A percentile compares a stretch with the other conserved stretches of the same genome.
Evolutionary conservation across 2,888 invertebrate species (phyloP).

Genomic region (Drosophila mimetica): DNA sequence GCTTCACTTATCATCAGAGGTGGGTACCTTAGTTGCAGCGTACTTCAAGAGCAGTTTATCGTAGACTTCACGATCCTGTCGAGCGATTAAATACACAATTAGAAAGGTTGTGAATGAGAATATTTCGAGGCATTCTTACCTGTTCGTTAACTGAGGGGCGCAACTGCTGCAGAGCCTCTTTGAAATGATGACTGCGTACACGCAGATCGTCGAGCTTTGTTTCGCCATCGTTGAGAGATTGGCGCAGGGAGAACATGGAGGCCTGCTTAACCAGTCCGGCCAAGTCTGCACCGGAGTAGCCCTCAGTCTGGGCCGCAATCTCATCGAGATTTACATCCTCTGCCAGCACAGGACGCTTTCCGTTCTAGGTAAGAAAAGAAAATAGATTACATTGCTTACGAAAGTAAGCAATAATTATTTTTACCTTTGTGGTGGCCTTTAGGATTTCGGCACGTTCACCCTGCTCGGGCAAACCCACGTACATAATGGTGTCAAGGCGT

Average conservation of each 20-base stretch:
- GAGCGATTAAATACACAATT: background rate
- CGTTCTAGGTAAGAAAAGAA: slow-evolving; percentile 86
- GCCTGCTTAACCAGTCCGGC: slow-evolving; percentile 95
- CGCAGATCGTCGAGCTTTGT: slow-evolving; percentile 85
- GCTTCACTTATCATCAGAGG: slow-evolving; percentile 53
- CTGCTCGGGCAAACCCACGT: slow-evolving; percentile 93
- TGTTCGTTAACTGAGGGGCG: slow-evolving; percentile 94
- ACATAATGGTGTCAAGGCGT: slow-evolving; percentile 94
- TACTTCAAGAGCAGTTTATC: slow-evolving; percentile 90
- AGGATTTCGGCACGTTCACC: slow-evolving; percentile 95
- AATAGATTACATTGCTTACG: too few species aligned
- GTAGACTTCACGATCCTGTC: slow-evolving; percentile 90
- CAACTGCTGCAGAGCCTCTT: slow-evolving; percentile 90
- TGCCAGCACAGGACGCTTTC: slow-evolving; percentile 90
- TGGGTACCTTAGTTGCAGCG: slow-evolving; percentile 82
- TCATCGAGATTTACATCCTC: slow-evolving; percentile 90
- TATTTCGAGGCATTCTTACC: slow-evolving; percentile 82
- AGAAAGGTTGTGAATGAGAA: fast-evolving
- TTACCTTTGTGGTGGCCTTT: slow-evolving; percentile 93
- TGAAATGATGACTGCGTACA: slow-evolving; percentile 90
- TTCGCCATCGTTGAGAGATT: slow-evolving; percentile 87
- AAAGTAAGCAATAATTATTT: background rate
- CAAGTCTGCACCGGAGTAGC: slow-evolving; percentile 97
- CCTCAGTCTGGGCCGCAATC: slow-evolving; percentile 89
- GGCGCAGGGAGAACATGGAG: slow-evolving; percentile 91